Evolutionary conservation across 2,888 invertebrate species (phyloP).

Genomic region (Cacoxenus indagator): DNA sequence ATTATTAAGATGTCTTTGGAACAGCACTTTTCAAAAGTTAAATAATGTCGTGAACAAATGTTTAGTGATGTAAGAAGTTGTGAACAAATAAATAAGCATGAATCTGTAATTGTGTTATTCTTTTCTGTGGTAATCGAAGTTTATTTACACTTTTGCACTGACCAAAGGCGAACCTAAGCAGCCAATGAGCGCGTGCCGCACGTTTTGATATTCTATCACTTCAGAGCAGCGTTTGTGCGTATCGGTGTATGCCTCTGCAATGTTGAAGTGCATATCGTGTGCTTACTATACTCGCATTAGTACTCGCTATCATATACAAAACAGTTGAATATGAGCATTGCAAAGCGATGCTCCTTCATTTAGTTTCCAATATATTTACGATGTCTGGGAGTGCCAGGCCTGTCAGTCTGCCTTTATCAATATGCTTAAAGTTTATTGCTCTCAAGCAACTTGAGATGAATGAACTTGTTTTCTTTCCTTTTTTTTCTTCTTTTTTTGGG

Average conservation of each 20-base stretch:
- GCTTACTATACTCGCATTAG: background rate
- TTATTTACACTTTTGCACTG: no score
- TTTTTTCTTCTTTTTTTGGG: background rate
- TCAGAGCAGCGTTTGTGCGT: background rate
- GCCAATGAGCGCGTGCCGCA: background rate
- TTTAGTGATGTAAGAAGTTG: no score
- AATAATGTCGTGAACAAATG: no score
- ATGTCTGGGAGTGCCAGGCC: background rate
- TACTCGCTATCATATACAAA: conserved; percentile 37
- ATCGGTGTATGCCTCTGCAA: background rate
- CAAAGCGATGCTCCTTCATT: conserved; percentile 26
- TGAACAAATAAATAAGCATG: no score
- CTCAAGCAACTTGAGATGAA: conserved; percentile 27
- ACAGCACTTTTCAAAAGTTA: no score
- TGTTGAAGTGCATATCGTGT: background rate
- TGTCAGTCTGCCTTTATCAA: background rate
- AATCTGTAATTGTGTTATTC: no score
- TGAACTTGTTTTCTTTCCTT: conserved; percentile 25
- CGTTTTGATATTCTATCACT: background rate
- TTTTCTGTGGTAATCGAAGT: no score
- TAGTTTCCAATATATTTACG: background rate
- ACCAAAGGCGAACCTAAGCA: no score
- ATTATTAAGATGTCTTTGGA: no score
- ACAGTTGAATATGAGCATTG: conserved; percentile 39
- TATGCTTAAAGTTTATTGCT: conserved; percentile 16